Percentiles rank a stretch among this genome's conserved stretches.
phyloP scores from a whole-genome alignment of 2,797 vertebrate species.

The Lycodopsis pacificus region DNA sequence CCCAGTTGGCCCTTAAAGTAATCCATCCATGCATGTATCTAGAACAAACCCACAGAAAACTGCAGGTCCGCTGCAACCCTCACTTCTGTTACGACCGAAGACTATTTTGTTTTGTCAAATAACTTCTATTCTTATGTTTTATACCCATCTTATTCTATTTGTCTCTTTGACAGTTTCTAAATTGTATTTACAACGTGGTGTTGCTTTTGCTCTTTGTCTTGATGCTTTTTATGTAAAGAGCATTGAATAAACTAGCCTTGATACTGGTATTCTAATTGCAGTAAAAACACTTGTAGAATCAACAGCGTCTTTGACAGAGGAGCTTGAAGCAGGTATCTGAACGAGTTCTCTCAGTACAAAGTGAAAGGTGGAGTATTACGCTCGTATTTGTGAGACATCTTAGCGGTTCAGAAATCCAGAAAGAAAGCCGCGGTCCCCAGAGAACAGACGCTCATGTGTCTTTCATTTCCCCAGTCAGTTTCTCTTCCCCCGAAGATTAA shows the following conservation, averaged over 20 bases:
- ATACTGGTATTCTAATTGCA: not conserved
- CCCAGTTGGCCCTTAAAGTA: no score
- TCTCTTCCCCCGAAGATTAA: conserved; percentile 46
- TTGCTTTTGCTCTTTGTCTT: not conserved
- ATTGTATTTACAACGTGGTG: not conserved
- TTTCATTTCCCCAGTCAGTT: conserved; percentile 56
- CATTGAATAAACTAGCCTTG: not conserved
- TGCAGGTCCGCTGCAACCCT: not conserved
- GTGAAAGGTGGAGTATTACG: not conserved
- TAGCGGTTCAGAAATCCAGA: conserved; percentile 1
- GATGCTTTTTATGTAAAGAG: not conserved
- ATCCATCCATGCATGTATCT: not conserved
- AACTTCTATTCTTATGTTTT: not conserved
- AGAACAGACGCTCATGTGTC: conserved; percentile 56
- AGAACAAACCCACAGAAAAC: not conserved
- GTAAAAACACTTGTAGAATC: not conserved
- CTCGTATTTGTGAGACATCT: conserved; percentile 12
- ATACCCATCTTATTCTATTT: not conserved
- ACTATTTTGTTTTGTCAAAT: not conserved
- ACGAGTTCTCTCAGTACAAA: not conserved
- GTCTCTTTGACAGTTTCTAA: not conserved
- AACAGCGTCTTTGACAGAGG: not conserved
- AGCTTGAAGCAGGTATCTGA: not conserved
- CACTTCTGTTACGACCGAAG: not conserved
- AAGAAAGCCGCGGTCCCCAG: conserved; percentile 16